These are phyloP conservation scores for Catharus ustulatus DNA, from an alignment of 2,797 vertebrate species.

Conservation along the genomic window DNA sequence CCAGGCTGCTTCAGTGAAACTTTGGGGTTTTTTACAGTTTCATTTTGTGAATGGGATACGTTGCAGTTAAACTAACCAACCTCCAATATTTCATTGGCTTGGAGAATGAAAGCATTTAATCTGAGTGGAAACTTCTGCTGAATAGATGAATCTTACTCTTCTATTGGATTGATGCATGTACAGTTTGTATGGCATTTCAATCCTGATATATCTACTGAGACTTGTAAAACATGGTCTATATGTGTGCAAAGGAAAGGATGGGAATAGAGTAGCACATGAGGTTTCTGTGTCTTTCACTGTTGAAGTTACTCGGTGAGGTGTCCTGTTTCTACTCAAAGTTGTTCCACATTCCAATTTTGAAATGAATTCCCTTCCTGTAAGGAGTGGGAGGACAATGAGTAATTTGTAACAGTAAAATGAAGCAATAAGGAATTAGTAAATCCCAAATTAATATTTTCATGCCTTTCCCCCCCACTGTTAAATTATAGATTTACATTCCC, in stretches of 20 bases:
- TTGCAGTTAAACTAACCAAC: background rate
- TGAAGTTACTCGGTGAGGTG: background rate
- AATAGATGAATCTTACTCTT: slow-evolving; percentile 16
- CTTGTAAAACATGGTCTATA: background rate
- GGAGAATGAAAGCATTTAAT: slow-evolving; percentile 8
- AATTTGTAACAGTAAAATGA: slow-evolving; percentile 37
- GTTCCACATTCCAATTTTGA: slow-evolving; percentile 11
- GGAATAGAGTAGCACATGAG: background rate
- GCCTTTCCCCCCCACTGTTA: background rate
- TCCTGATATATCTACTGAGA: background rate
- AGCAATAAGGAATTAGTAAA: background rate
- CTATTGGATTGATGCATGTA: background rate
- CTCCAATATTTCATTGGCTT: background rate
- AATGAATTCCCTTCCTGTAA: background rate
- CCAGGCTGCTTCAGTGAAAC: background rate
- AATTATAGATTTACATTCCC: background rate
- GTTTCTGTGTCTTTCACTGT: background rate
- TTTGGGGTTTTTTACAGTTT: background rate
- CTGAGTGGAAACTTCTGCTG: slow-evolving; percentile 29
- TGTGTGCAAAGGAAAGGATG: background rate
- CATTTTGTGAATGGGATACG: slow-evolving; percentile 30
- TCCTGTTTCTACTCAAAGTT: slow-evolving; percentile 38
- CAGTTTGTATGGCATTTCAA: background rate
- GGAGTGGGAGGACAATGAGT: background rate
- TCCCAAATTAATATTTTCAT: background rate